phyloP scores from a whole-genome alignment of 2,888 invertebrate species.

The Cremastobaeus sp. region DNA sequence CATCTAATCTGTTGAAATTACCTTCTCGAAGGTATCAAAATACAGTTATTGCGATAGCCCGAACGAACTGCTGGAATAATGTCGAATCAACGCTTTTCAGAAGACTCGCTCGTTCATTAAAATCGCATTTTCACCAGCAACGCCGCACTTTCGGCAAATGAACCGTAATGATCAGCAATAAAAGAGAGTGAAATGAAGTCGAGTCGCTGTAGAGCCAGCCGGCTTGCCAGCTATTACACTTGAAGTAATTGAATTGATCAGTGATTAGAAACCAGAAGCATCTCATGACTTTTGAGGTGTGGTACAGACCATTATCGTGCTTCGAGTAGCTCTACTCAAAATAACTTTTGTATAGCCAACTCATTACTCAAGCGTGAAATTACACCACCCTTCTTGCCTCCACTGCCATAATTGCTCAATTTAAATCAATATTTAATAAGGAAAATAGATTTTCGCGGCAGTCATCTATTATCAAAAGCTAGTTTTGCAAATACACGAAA shows the following conservation, averaged over 20 bases:
- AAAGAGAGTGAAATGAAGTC: background rate
- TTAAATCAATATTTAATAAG: background rate
- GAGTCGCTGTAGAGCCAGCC: background rate
- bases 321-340: constrained; percentile 60
- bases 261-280: constrained; percentile 62
- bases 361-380: constrained; percentile 64
- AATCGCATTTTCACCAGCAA: too few species aligned
- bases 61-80: too few species aligned
- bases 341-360: constrained; percentile 63
- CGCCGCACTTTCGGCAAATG: too few species aligned
- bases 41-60: too few species aligned
- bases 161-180: background rate
- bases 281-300: constrained; percentile 61
- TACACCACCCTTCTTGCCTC: constrained; percentile 29
- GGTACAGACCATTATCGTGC: constrained; percentile 62
- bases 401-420: background rate
- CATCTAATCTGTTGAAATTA: too few species aligned
- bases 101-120: too few species aligned
- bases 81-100: too few species aligned
- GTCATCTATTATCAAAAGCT: too few species aligned
- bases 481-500: too few species aligned
- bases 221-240: constrained; percentile 31
- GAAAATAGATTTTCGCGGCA: background rate
- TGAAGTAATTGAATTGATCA: constrained; percentile 27
- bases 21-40: too few species aligned